Percentiles rank a stretch among this genome's conserved stretches.
Conservation (phyloP, 1,140 invertebrate species). For the Sarcophaga peregrina region DNA sequence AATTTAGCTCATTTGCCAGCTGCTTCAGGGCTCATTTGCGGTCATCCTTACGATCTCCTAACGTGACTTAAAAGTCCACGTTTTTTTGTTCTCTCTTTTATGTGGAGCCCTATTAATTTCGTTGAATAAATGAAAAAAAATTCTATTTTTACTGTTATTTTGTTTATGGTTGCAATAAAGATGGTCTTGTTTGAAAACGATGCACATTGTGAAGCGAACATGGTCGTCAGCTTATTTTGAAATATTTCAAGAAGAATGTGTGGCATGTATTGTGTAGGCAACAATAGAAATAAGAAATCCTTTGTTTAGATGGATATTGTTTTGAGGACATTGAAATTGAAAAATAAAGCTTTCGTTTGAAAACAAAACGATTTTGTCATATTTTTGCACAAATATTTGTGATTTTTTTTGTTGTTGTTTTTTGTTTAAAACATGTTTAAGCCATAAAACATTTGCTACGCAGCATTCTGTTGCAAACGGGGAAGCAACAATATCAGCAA, state of each 20-base stretch:
- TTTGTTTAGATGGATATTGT: not conserved
- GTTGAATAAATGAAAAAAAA: too few relatives aligned
- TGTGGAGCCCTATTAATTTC: too few relatives aligned
- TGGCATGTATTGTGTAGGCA: not conserved
- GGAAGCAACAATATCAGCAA: not conserved
- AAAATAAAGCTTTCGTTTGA: constrained; percentile 9
- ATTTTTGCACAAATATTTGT: constrained; percentile 10
- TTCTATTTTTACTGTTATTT: too few relatives aligned
- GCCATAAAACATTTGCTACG: constrained; percentile 51
- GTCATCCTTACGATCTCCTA: too few relatives aligned
- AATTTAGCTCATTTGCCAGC: too few relatives aligned
- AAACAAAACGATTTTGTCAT: constrained; percentile 9
- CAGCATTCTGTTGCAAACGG: constrained; percentile 29
- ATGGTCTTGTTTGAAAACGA: too few relatives aligned
- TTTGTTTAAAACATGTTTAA: constrained; percentile 39
- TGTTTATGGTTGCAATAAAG: too few relatives aligned
- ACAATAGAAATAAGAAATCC: not conserved
- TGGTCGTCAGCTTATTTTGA: not conserved
- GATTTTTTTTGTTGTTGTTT: constrained; percentile 39
- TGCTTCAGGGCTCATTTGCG: too few relatives aligned
- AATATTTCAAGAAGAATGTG: not conserved
- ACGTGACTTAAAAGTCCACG: too few relatives aligned
- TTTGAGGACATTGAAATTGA: not conserved
- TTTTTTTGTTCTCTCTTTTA: too few relatives aligned
- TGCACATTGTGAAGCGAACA: not conserved